These are phyloP conservation scores for Syrphus vitripennis DNA, from an alignment of 2,888 invertebrate species.

Conservation along the genomic window DNA sequence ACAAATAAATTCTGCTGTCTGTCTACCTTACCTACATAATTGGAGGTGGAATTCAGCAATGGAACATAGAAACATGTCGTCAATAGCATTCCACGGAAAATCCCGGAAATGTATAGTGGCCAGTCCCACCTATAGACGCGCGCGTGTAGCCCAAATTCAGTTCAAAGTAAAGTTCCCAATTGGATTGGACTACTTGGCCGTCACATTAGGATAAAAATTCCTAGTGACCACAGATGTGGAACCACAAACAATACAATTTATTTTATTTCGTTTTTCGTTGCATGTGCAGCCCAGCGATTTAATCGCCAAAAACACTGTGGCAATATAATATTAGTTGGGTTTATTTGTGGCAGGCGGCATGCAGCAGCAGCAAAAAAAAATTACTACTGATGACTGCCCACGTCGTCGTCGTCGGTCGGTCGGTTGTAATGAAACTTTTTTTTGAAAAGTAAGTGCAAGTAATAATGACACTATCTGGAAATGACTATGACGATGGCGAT, in stretches of 20 bases:
- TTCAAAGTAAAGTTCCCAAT: too few species aligned
- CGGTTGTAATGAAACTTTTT: slow-evolving; percentile 17
- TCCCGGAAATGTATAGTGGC: slow-evolving; percentile 18
- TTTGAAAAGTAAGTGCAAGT: slow-evolving; percentile 45
- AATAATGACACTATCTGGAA: slow-evolving; percentile 47
- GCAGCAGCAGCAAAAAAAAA: background rate
- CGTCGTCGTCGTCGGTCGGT: background rate
- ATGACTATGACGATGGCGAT: background rate
- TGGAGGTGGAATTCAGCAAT: background rate
- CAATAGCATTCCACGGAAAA: slow-evolving; percentile 2
- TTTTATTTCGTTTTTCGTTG: slow-evolving; percentile 13
- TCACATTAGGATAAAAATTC: slow-evolving; percentile 30
- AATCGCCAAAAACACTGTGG: slow-evolving; percentile 39
- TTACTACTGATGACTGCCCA: slow-evolving; percentile 10
- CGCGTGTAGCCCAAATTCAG: background rate
- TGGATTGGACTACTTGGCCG: background rate
- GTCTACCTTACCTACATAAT: background rate
- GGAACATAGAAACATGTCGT: background rate
- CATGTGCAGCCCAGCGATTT: slow-evolving; percentile 41
- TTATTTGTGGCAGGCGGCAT: background rate
- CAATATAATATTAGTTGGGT: background rate
- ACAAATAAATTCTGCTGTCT: background rate
- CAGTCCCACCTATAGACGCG: background rate
- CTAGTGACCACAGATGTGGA: slow-evolving; percentile 61
- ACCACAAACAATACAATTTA: slow-evolving; percentile 53